Percentiles rank a stretch among this genome's conserved stretches.
These are phyloP conservation scores for Bellardia pandia DNA, from an alignment of 2,888 invertebrate genomes.

Conservation along the genomic window DNA sequence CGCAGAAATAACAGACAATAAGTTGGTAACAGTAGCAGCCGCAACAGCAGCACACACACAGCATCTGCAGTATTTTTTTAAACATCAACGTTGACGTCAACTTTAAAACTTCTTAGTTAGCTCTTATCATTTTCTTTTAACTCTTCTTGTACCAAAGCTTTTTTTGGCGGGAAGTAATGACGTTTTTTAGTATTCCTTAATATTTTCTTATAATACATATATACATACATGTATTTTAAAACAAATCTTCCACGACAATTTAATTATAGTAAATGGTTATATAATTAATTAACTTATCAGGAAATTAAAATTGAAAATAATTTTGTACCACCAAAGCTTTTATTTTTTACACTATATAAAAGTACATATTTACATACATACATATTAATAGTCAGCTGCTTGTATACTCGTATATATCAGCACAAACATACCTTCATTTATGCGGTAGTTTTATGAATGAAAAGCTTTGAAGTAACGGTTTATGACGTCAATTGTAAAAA, in stretches of 20 bases:
- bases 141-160: constrained; percentile 29
- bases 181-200: not conserved
- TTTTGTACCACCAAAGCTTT: constrained; percentile 67
- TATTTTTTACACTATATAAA: not conserved
- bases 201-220: not conserved
- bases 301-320: constrained; percentile 2
- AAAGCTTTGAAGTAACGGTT: constrained; percentile 48
- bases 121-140: not conserved
- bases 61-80: not conserved
- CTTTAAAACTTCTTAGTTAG: constrained; percentile 22
- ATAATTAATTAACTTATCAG: constrained; percentile 1
- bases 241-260: not conserved
- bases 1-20: constrained; percentile 18
- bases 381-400: not conserved
- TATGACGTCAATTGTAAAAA: constrained; percentile 58
- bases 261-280: too few species aligned
- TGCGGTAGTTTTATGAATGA: constrained; percentile 57
- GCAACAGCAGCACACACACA: constrained; percentile 9
- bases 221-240: not conserved
- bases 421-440: not conserved
- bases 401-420: not conserved
- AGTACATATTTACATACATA: not conserved
- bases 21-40: constrained; percentile 5
- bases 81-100: constrained; percentile 28
- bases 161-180: constrained; percentile 60